Percentiles rank a stretch among this genome's conserved stretches.
These are phyloP conservation scores for Diarsia brunnea DNA, from an alignment of 2,888 invertebrate species.

Conservation along the genomic window DNA sequence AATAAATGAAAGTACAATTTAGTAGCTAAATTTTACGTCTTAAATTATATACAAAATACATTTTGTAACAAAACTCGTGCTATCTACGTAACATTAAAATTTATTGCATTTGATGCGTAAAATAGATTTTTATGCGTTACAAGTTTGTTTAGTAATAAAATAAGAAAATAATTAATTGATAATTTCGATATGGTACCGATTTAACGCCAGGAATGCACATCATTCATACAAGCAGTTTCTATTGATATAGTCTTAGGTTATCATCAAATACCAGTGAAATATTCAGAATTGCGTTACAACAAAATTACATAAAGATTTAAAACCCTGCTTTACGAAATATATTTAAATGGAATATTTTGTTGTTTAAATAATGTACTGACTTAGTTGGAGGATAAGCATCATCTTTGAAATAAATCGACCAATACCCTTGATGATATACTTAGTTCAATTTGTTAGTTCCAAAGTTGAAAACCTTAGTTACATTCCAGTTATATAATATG, in stretches of 20 bases:
- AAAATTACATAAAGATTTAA: neutral
- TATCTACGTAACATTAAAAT: constrained; percentile 76
- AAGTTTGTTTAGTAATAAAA: constrained; percentile 34
- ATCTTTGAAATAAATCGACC: neutral
- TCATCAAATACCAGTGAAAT: neutral
- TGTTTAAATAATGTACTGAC: no score
- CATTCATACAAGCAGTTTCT: constrained; percentile 29
- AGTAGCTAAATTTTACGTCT: constrained; percentile 54
- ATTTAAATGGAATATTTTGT: neutral
- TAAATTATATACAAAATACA: constrained; percentile 79
- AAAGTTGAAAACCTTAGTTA: neutral
- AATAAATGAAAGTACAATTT: constrained; percentile 39
- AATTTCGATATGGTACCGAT: constrained; percentile 60
- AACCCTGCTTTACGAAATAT: neutral
- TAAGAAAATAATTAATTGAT: constrained; percentile 37
- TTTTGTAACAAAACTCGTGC: constrained; percentile 76
- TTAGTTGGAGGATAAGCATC: neutral
- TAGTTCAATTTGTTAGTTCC: neutral
- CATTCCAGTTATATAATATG: neutral
- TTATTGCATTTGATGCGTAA: constrained; percentile 86
- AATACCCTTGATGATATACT: neutral
- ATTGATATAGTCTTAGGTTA: neutral
- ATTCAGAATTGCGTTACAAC: neutral
- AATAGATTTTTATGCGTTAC: constrained; percentile 53
- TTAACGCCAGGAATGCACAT: neutral